Base-by-base conservation (phyloP, 2,797 vertebrate species). In the Helicolenus hilgendorfi region DNA sequence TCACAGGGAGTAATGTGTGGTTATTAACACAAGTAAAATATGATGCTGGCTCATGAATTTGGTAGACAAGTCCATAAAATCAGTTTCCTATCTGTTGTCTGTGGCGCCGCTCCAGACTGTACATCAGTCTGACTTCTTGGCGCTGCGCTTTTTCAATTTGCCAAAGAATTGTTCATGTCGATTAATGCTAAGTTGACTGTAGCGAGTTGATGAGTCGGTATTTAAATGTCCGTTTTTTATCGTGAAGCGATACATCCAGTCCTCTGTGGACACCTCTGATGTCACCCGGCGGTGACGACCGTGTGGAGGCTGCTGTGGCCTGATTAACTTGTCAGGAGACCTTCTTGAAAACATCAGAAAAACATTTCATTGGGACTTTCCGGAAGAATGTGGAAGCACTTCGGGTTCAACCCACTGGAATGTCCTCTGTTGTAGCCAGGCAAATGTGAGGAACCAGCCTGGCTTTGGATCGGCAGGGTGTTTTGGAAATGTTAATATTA, bases 301-400 rank as follows among this genome's bases (percentile, higher is more conserved):
- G 4, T 36, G 13, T 27, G 38, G 41, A 90, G 14, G 63, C 70
- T 63, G 24, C 18, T 68, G 72, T 70, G 26, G 38, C 74, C 60
- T 72, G 65, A 80, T 81, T 62, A 49, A 73, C 26, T 75, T 72
- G 83, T 82, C 69, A 77, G 29, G 56, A 69, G 11, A 56, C 5
- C 45, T 9, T 18, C 29, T 84, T 29, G 29, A 64, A 69, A 35
- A 35, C 65, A 77, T 70, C 79, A 75, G 81, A 11, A 83, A 79
- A 90, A 84, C 36, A 31, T 77, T 92, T 81, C 72, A 67, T 60
- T 78, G 83, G 82, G 90, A 90, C 86, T 90, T 94, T 89, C 79
- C 36, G 11, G 79, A 77, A 90, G 77, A 91, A 90, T 89, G 71
- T 87, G 76, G 49, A 90, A 71, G 72, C 35, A 22, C 41, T 73